Evolutionary conservation across 2,113 vertebrate species (phyloP).

Genomic region (Ictalurus punctatus): DNA sequence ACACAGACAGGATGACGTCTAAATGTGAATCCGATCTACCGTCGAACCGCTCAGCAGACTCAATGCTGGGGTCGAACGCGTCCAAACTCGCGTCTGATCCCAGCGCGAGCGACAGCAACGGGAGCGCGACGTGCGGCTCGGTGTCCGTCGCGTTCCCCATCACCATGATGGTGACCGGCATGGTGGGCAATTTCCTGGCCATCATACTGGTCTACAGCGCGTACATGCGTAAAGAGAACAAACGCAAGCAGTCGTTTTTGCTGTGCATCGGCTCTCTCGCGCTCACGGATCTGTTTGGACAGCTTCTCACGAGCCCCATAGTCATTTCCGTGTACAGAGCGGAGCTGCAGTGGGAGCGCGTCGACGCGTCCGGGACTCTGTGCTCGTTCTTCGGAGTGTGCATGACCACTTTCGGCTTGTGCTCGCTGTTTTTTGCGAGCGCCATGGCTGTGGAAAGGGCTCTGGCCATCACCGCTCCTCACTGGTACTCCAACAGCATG

Average conservation of each 20-base stretch:
- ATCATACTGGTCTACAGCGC: conserved; percentile 83
- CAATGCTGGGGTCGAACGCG: conserved; percentile 66
- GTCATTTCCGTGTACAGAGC: conserved; percentile 91
- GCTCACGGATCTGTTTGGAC: conserved; percentile 87
- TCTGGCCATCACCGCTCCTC: conserved; percentile 86
- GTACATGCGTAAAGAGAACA: conserved; percentile 83
- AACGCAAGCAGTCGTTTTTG: conserved; percentile 85
- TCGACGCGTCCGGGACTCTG: conserved; percentile 82
- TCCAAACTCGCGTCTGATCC: conserved; percentile 60
- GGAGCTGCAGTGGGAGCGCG: conserved; percentile 71
- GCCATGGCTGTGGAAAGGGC: conserved; percentile 91
- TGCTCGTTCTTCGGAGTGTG: conserved; percentile 90
- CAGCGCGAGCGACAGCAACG: conserved; percentile 54
- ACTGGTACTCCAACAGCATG: conserved; percentile 93
- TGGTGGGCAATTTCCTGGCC: conserved; percentile 90
- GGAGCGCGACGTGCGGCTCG: conserved; percentile 66
- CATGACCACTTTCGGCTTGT: conserved; percentile 93
- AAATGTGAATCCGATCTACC: conserved; percentile 50
- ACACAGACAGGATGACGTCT: conserved; percentile 56
- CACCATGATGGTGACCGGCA: conserved; percentile 89
- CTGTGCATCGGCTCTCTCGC: conserved; percentile 94
- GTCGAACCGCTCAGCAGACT: conserved; percentile 40
- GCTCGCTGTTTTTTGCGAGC: conserved; percentile 88
- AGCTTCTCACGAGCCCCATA: conserved; percentile 89
- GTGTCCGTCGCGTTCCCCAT: conserved; percentile 88